Conservation (phyloP, 2,888 invertebrate species). For the Sinodicranocentrus sp. region DNA sequence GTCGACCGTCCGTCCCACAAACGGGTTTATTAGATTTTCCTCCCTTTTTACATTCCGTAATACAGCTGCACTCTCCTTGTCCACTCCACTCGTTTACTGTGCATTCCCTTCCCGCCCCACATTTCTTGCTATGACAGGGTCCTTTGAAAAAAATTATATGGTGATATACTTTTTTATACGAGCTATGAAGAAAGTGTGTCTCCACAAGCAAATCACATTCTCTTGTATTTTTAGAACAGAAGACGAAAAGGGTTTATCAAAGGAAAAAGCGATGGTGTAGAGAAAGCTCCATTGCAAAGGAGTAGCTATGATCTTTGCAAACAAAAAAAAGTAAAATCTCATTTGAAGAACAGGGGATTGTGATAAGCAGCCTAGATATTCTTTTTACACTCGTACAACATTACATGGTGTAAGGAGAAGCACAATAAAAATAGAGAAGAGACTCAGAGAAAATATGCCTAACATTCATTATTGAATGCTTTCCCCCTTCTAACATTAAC, state of each 20-base stretch:
- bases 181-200: background rate
- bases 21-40: slow-evolving; percentile 79
- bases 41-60: slow-evolving; percentile 80
- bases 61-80: slow-evolving; percentile 83
- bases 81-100: slow-evolving; percentile 80
- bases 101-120: slow-evolving; percentile 84
- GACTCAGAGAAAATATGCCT: background rate
- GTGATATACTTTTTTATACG: background rate
- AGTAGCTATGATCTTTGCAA: background rate
- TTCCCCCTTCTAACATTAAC: slow-evolving; percentile 35
- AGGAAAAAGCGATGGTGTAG: background rate
- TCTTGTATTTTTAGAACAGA: background rate
- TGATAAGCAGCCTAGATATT: no score
- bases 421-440: slow-evolving; percentile 21
- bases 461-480: slow-evolving; percentile 59
- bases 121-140: slow-evolving; percentile 79
- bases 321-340: background rate
- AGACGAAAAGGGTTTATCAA: background rate
- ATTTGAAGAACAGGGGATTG: background rate
- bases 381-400: no score
- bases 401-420: slow-evolving; percentile 3
- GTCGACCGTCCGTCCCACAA: slow-evolving; percentile 84
- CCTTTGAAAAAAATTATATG: slow-evolving; percentile 12
- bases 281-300: background rate
- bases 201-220: slow-evolving; percentile 3